These are phyloP conservation scores for Neelides folsomi DNA, from an alignment of 2,888 invertebrate species.

Conservation along the genomic window DNA sequence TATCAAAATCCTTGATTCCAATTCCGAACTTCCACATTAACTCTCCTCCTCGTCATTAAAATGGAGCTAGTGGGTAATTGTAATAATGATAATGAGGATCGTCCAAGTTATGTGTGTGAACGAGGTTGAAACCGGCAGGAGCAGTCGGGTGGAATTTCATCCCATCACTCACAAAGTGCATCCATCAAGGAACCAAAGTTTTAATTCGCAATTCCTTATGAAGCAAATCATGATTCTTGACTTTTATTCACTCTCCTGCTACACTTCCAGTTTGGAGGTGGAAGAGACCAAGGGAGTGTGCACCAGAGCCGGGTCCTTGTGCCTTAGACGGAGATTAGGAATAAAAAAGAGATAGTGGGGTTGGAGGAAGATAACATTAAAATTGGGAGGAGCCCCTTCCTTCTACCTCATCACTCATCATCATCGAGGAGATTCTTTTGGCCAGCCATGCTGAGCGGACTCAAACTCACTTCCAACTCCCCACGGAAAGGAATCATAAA, in stretches of 20 bases:
- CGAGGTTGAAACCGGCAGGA: slow-evolving; percentile 1
- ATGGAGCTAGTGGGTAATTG: not conserved
- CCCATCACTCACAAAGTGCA: not conserved
- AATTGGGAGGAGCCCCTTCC: slow-evolving; percentile 17
- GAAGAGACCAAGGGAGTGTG: too few species aligned
- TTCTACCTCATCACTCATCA: slow-evolving; percentile 19
- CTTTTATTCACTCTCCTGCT: too few species aligned
- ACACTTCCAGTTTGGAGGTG: too few species aligned
- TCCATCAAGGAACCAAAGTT: too few species aligned
- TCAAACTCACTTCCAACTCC: too few species aligned
- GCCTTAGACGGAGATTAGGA: too few species aligned
- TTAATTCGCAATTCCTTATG: too few species aligned
- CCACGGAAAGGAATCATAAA: too few species aligned
- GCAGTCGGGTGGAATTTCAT: not conserved
- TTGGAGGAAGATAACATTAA: slow-evolving; percentile 12
- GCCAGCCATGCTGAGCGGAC: slow-evolving; percentile 8
- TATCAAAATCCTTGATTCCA: slow-evolving; percentile 3
- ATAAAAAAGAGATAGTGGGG: not conserved
- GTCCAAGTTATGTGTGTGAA: not conserved
- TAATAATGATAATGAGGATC: not conserved
- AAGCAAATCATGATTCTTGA: too few species aligned
- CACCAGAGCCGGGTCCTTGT: too few species aligned
- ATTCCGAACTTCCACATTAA: not conserved
- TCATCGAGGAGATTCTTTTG: slow-evolving; percentile 4
- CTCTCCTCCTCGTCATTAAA: not conserved